Evolutionary conservation across 2,113 vertebrate genomes (phyloP), one percentile per base, ranked within the genome.

Genomic region (Microcebus lehilahytsara): DNA sequence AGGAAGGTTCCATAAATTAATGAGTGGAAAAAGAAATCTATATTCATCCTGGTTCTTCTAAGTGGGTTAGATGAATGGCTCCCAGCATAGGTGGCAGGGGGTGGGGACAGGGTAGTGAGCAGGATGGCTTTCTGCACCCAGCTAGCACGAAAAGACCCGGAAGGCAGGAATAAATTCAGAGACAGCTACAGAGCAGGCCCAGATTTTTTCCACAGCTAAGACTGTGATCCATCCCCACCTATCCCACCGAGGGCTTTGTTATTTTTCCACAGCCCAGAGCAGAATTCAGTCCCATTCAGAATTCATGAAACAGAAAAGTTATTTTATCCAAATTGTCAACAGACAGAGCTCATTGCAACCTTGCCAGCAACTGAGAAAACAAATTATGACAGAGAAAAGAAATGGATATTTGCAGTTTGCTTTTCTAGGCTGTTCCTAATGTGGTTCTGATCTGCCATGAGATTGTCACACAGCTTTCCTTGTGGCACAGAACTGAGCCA

Each of bases 331-430:
- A 96, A 97, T 42, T 66, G 83, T 96, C 85, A 92, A 85, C 62
- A 75, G 79, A 93, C 75, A 95, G 91, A 96, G 93, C 78, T 91
- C 93, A 95, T 93, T 97, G 96, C 94, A 96, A 89, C 78, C 49
- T 97, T 0, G 0, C 67, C 16, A 60, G 94, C 93, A 85, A 95
- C 72, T 53, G 37, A 78, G 88, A 88, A 97, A 96, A 96, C 96
- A 95, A 96, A 96, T 94, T 91, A 96, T 32, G 83, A 91, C 92
- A 66, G 83, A 95, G 90, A 80, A 91, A 96, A 94, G 91, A 91
- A 96, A 96, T 75, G 79, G 67, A 64, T 91, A 74, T 67, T 93
- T 71, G 71, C 79, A 42, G 75, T 79, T 87, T 91, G 79, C 80
- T 96, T 97, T 90, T 46, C 93, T 89, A 92, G 93, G 83, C 53